phyloP scores from a whole-genome alignment of 2,113 vertebrate species.

The Gobiocypris rarus region DNA sequence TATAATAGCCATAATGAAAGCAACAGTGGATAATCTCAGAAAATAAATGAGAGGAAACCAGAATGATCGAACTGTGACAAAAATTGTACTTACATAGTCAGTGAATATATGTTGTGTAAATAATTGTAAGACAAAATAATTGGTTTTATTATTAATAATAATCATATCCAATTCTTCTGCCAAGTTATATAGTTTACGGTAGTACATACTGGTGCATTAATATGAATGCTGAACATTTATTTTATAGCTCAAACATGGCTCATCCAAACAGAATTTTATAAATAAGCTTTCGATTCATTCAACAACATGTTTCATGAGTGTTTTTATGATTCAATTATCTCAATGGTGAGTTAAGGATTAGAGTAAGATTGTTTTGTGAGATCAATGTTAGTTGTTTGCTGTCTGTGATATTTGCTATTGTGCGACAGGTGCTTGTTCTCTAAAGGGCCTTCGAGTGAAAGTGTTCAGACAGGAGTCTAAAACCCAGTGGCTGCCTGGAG shows the following conservation, averaged over 20 bases:
- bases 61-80: neutral
- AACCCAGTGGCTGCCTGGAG: slow-evolving; percentile 89
- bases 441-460: slow-evolving; percentile 86
- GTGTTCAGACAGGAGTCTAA: slow-evolving; percentile 89
- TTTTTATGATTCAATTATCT: neutral
- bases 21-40: neutral
- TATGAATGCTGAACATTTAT: neutral
- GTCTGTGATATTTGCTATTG: slow-evolving; percentile 13
- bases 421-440: slow-evolving; percentile 68
- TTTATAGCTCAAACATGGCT: neutral
- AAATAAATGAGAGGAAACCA: neutral
- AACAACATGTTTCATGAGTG: neutral
- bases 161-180: neutral
- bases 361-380: neutral
- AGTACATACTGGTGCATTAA: neutral
- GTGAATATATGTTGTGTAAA: neutral
- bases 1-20: neutral
- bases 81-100: neutral
- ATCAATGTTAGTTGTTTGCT: neutral
- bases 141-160: neutral
- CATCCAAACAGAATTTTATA: neutral
- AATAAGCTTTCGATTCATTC: neutral
- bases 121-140: too few species aligned
- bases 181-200: neutral
- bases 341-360: neutral